Evolutionary conservation across 2,797 vertebrate genomes (phyloP), one percentile per base, ranked within the genome.

Genomic region (Botia kubotai): DNA sequence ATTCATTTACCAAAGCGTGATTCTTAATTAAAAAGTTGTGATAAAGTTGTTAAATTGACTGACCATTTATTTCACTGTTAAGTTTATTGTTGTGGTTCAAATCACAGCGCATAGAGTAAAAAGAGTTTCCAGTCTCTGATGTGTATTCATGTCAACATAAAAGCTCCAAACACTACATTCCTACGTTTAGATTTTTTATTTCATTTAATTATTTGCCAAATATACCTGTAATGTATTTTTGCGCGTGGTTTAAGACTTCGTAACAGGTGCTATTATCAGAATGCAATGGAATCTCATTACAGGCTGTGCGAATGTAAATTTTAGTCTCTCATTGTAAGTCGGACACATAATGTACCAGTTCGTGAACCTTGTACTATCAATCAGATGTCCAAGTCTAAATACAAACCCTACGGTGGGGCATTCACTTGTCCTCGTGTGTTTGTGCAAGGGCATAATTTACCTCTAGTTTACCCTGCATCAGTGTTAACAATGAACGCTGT

Each of bases 381-480:
- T 93, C 92, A 92, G 87, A 87, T 87, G 90, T 73, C 88, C 88
- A 81, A 87, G 89, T 89, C 88, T 91, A 89, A 90, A 90, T 90
- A 84, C 87, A 81, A 78, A 83, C 80, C 82, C 87, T 82, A 78
- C 77, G 72, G 90, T 87, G 85, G 89, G 90, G 91, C 82, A 90
- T 93, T 94, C 89, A 92, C 89, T 89, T 92, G 92, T 93, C 90
- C 85, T 85, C 21, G 78, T 57, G 80, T 93, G 89, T 94, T 94
- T 94, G 91, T 93, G 91, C 89, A 91, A 89, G 84, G 88, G 87
- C 83, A 91, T 93, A 94, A 94, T 92, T 94, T 93, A 94, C 91
- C 92, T 93, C 89, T 77, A 81, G 90, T 91, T 93, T 90, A 87
- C 90, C 82, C 89, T 85, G 72, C 89, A 90, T 92, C 91, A 92